Percentiles rank a stretch among this genome's conserved stretches.
Evolutionary conservation across 2,797 vertebrate species (phyloP).

Genomic region (Acipenser transmontanus): DNA sequence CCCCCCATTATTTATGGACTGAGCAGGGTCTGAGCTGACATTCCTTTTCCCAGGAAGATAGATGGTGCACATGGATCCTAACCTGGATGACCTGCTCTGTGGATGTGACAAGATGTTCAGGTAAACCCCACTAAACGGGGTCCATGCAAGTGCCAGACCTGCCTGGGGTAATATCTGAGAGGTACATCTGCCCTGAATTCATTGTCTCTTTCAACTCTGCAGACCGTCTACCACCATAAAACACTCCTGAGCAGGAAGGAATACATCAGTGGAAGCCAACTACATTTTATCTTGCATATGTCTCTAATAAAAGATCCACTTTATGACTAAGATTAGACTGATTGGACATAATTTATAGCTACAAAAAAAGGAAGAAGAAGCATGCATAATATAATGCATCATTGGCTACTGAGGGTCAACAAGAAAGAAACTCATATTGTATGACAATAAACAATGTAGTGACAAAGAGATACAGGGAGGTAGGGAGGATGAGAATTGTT

Average conservation of each 20-base stretch:
- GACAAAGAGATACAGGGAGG: too few species aligned
- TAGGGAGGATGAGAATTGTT: too few species aligned
- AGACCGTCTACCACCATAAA: slow-evolving; percentile 67
- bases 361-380: slow-evolving; percentile 69
- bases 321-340: slow-evolving; percentile 39
- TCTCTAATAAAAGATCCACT: slow-evolving; percentile 63
- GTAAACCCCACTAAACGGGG: slow-evolving; percentile 64
- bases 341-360: slow-evolving; percentile 72
- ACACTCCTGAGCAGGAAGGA: slow-evolving; percentile 54
- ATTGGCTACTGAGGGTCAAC: not conserved
- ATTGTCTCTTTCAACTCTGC: slow-evolving; percentile 71
- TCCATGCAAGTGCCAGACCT: slow-evolving; percentile 53
- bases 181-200: slow-evolving; percentile 64
- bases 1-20: slow-evolving; percentile 46
- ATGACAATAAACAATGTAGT: too few species aligned
- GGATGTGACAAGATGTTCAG: slow-evolving; percentile 72
- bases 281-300: slow-evolving; percentile 72
- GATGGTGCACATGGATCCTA: slow-evolving; percentile 62
- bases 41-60: slow-evolving; percentile 52
- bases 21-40: slow-evolving; percentile 46
- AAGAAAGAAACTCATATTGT: too few species aligned
- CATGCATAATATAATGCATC: slow-evolving; percentile 51
- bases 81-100: slow-evolving; percentile 59
- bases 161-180: slow-evolving; percentile 53
- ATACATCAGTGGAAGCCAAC: slow-evolving; percentile 72